A percentile compares a stretch with the other conserved stretches of the same genome.
Conservation (phyloP, 92 coral and sea anemone species). For the Porites divaricata region DNA sequence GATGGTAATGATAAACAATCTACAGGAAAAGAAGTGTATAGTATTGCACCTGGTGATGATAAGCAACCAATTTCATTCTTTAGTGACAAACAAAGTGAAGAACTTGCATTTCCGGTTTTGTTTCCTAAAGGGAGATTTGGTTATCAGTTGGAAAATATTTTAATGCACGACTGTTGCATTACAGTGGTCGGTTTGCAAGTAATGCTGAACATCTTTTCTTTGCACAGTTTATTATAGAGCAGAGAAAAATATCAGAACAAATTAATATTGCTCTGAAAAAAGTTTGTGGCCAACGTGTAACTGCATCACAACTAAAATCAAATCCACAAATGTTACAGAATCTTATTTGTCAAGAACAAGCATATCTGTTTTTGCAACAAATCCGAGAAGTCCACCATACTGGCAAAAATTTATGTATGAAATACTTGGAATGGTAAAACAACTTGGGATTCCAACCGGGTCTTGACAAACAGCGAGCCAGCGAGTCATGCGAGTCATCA, state of each 20-base stretch:
- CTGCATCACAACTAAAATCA: constrained; percentile 66
- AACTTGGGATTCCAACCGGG: constrained; percentile 73
- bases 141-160: too few relatives aligned
- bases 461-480: too few relatives aligned
- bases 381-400: constrained; percentile 56
- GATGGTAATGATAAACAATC: constrained; percentile 36
- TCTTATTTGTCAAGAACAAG: constrained; percentile 65
- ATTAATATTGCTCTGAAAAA: constrained; percentile 55
- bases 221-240: constrained; percentile 55
- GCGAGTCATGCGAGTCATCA: too few relatives aligned
- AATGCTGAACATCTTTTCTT: constrained; percentile 50
- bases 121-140: constrained; percentile 76
- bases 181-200: constrained; percentile 51
- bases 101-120: constrained; percentile 71
- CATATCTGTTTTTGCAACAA: constrained; percentile 63
- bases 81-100: constrained; percentile 65
- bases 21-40: constrained; percentile 61
- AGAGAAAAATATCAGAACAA: constrained; percentile 40
- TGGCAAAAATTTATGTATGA: constrained; percentile 58
- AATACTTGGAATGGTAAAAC: constrained; percentile 66
- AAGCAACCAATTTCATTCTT: constrained; percentile 64
- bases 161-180: constrained; percentile 37
- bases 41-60: constrained; percentile 65
- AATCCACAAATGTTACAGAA: constrained; percentile 31
- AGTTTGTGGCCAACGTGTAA: constrained; percentile 56